Conservation (phyloP, 1,140 invertebrate species). For the Drosophila insularis region DNA sequence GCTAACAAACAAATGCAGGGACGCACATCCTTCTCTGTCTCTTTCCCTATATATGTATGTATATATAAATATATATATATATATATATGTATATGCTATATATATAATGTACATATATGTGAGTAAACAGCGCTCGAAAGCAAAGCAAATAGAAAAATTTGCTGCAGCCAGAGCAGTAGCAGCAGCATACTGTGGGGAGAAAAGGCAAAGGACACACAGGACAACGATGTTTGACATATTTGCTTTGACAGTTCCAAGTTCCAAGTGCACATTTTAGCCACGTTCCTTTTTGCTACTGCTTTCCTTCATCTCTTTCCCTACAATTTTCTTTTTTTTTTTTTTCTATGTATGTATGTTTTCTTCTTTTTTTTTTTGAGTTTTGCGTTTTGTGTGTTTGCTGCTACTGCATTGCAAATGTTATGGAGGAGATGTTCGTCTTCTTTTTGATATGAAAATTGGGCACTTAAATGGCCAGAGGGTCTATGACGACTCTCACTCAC, state of each 20-base stretch:
- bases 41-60: neutral
- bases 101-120: slow-evolving; percentile 39
- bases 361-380: neutral
- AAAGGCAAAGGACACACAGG: slow-evolving; percentile 50
- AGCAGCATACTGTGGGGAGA: neutral
- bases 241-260: slow-evolving; percentile 80
- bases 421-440: slow-evolving; percentile 28
- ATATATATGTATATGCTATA: slow-evolving; percentile 18
- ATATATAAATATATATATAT: slow-evolving; percentile 29
- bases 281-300: slow-evolving; percentile 39
- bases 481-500: slow-evolving; percentile 7
- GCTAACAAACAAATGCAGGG: slow-evolving; percentile 77
- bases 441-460: slow-evolving; percentile 65
- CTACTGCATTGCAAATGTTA: slow-evolving; percentile 14
- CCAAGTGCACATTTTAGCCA: slow-evolving; percentile 69
- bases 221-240: slow-evolving; percentile 77
- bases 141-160: slow-evolving; percentile 78
- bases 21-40: slow-evolving; percentile 24
- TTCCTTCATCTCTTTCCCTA: neutral
- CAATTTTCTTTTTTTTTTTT: slow-evolving; percentile 2
- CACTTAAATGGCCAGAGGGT: slow-evolving; percentile 68
- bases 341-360: slow-evolving; percentile 15
- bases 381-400: slow-evolving; percentile 50
- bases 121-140: slow-evolving; percentile 75
- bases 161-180: slow-evolving; percentile 43